Evolutionary conservation across 2,888 invertebrate species (phyloP), one percentile per base, ranked within the genome.

Genomic region (Acanthosepion lycidas): DNA sequence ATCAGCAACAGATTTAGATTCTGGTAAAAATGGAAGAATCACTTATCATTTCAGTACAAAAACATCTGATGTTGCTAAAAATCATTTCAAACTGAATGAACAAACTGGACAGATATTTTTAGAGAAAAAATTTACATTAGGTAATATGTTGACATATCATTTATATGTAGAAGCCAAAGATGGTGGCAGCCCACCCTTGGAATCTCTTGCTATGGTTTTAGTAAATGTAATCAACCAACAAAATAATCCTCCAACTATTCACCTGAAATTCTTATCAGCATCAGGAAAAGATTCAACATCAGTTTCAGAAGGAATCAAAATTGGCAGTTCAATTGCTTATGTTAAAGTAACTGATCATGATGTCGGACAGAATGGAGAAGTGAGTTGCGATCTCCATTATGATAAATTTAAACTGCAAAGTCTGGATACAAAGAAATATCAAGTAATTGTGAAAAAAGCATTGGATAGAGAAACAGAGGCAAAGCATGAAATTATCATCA

Each of bases 251-350:
- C 78, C 78, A n/a, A 78, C n/a, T n/a, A 78, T 78, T 78, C 78
- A 78, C 15, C 18, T 78, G 0, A 78, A 78, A 23, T 78, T 78
- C 33, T 9, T 78, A 12, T n/a, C 78, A 15, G 78, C 78, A 33
- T 78, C 78, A n/a, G 78, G 78, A 78, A 78, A 78, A 78, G 78
- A 78, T n/a, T 78, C 78, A 78, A 78, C 78, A 78, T 78, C 78
- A 78, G 78, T 78, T 78, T 78, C 78, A 33, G 78, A 78, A 78
- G 78, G 78, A 78, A 78, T 78, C 78, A 78, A 78, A 78, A 33
- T 78, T 78, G 78, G 78, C 33, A 78, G 78, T 78, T 78, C 78
- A n/a, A 78, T 78, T 78, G 78, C 78, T n/a, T 78, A 78, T 78
- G 78, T 78, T 33, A 78, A 78, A 78, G 78, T 78, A 6, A 78